Base-by-base conservation (phyloP, 1,140 invertebrate species). In the Ooceraea biroi region DNA sequence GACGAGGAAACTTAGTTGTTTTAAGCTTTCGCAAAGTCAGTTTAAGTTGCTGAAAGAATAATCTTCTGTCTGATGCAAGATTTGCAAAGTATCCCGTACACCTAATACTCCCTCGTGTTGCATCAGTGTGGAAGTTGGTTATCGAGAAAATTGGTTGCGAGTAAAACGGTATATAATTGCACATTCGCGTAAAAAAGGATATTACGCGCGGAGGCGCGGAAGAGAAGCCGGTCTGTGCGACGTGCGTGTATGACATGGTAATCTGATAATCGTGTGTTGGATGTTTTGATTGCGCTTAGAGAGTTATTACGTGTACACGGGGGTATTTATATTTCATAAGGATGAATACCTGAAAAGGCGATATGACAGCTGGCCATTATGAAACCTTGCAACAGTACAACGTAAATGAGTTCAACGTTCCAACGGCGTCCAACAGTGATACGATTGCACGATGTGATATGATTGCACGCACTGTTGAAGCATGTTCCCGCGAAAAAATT, bases 271-370 rank as follows among this genome's bases (percentile, higher is more conserved):
- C 27, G 52, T 46, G 52, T 48, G 65, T 68, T 44, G 50, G 65
- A 80, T 80, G 76, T 71, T 69, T 80, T 30, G 76, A 80, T 80
- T 80, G 76, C 60, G 58, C 61, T 36, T 25, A 14, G 48, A 17
- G 66, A 50, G 25, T 69, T 68, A 78, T 58, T 58, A 55, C 61
- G 63, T 65, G 65, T 58, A 4, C 36, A 11, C 76, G 52, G 63
- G 36, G 41, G 63, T 69, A 71, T 65, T 80, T 78, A 69, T 30
- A 44, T 80, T 80, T 80, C 76, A 60, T 69, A 80, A 80, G 76
- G 36, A 57, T 44, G 50, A 30, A 14, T 27, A 27, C 69, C 63
- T 78, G 48, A 71, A 57, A 27, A 57, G 27, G 50, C 65, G 50
- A 80, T 36, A n/a, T 80, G 76, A 69, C 76, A 80, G 76, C 76